Evolutionary conservation across 2,113 vertebrate species (phyloP), one percentile per base, ranked within the genome.

Genomic region (Paratilapia polleni): DNA sequence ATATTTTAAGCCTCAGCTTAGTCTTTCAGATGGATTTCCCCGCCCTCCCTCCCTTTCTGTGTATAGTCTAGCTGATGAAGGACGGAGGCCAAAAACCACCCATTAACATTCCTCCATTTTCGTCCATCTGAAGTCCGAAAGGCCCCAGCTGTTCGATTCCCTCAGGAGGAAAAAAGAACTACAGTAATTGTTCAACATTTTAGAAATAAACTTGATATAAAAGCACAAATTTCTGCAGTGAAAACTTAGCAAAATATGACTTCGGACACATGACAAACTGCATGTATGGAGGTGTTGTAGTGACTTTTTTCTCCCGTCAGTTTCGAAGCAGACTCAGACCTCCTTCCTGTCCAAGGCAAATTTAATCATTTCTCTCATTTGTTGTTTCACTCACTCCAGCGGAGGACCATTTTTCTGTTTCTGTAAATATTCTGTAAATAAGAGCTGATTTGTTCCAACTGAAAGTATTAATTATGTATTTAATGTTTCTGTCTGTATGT

Each of bases 371-470:
- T 31, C 68, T 54, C 28, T 70, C 77, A 70, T 87, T 83, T 87
- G 84, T 81, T 10, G 77, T 86, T 86, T 85, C 90, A 87, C 80
- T 90, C 88, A 22, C 58, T 86, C 85, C 95, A 95, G 94, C 95
- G 96, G 94, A 96, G 97, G 97, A 97, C 97, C 97, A 97, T 91
- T 88, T 89, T 91, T 88, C 74, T 88, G 56, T 91, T 89, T 83
- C n/a, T 97, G 92, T 96, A 96, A 88, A 96, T 96, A 89, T 96
- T 83, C 49, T 98, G 97, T 98, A 98, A 96, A 97, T 98, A 97
- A 97, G 97, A 97, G 95, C 90, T 94, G 96, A 95, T 95, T 96
- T 96, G 94, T 94, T 94, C 88, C 95, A 92, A 89, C 78, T 87
- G 87, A 90, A 91, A 91, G 88, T 92, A 77, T 93, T 93, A 91